Conservation (phyloP, 2,113 vertebrate genomes). For the Epinephelus moara region DNA sequence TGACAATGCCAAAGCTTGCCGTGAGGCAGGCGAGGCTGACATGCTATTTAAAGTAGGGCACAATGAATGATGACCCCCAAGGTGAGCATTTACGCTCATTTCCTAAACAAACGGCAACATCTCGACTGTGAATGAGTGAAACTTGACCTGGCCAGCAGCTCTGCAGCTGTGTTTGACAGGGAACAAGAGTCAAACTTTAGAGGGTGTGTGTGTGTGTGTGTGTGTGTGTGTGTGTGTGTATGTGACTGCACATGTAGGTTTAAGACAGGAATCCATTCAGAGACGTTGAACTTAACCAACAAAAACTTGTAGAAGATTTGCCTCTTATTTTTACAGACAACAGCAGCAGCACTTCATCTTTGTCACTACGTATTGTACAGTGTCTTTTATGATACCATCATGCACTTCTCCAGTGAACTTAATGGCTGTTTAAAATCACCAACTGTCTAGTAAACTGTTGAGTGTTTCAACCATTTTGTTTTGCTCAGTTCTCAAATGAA, state of each 20-base stretch:
- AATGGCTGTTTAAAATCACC: constrained; percentile 20
- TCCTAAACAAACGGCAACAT: constrained; percentile 83
- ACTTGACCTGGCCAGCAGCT: constrained; percentile 66
- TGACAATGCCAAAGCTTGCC: constrained; percentile 72
- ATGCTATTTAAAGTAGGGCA: constrained; percentile 69
- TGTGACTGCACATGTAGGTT: neutral
- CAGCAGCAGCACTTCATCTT: too few species aligned
- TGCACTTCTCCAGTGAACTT: neutral
- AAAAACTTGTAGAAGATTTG: neutral
- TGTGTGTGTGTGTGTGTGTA: neutral
- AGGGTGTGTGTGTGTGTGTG: constrained; percentile 1
- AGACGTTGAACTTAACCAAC: constrained; percentile 27
- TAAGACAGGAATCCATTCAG: constrained; percentile 13
- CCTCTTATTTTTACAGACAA: too few species aligned
- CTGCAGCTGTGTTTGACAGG: constrained; percentile 82
- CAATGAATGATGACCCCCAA: constrained; percentile 75
- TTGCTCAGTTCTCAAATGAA: neutral
- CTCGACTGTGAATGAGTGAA: constrained; percentile 73
- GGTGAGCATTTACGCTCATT: constrained; percentile 80
- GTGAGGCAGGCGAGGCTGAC: constrained; percentile 62
- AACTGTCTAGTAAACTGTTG: neutral
- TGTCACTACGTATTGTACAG: too few species aligned
- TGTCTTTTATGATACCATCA: neutral
- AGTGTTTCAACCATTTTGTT: neutral
- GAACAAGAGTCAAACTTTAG: constrained; percentile 55